Evolutionary conservation across 1,140 invertebrate species (phyloP).

Genomic region (Acyrthosiphon pisum): DNA sequence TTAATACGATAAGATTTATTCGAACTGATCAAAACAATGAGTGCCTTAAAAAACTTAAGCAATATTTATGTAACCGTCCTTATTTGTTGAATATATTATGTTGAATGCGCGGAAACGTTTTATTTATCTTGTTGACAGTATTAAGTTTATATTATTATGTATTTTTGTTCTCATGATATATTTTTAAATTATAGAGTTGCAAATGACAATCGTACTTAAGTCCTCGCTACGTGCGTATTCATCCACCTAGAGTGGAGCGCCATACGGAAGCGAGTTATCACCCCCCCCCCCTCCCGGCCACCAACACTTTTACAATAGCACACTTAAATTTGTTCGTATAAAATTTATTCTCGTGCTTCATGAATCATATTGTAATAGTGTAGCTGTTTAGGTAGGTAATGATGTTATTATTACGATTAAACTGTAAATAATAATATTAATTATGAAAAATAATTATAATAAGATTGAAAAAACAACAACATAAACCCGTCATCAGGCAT

Average conservation of each 20-base stretch:
- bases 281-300: too few relatives aligned
- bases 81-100: slow-evolving; percentile 45
- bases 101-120: slow-evolving; percentile 22
- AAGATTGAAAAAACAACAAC: not conserved
- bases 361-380: not conserved
- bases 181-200: slow-evolving; percentile 30
- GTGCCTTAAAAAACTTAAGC: slow-evolving; percentile 39
- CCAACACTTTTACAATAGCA: not conserved
- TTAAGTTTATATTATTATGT: slow-evolving; percentile 48
- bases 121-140: slow-evolving; percentile 56
- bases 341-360: slow-evolving; percentile 47
- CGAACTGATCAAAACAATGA: slow-evolving; percentile 30
- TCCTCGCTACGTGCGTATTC: slow-evolving; percentile 30
- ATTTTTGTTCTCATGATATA: slow-evolving; percentile 30
- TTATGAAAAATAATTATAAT: slow-evolving; percentile 5
- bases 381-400: not conserved
- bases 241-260: slow-evolving; percentile 46
- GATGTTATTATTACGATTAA: not conserved
- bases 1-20: not conserved
- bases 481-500: not conserved
- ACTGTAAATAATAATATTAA: slow-evolving; percentile 35
- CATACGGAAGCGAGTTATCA: slow-evolving; percentile 15
- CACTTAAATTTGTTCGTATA: slow-evolving; percentile 11
- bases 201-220: slow-evolving; percentile 55
- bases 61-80: slow-evolving; percentile 51